Evolutionary conservation across 2,113 vertebrate species (phyloP).

Genomic region (Nicator chloris): DNA sequence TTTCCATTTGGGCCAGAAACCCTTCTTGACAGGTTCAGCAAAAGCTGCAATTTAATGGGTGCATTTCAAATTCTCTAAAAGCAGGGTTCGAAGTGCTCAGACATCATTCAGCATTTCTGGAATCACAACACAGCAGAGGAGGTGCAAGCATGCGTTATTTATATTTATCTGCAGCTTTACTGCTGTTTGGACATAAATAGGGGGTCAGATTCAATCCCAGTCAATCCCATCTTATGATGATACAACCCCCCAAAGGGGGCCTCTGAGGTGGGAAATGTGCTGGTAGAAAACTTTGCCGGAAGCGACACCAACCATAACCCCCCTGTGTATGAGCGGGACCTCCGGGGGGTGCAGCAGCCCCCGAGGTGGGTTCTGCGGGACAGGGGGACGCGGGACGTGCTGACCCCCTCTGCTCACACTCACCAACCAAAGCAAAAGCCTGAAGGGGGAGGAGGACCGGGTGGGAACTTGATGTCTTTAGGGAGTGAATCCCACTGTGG

Average conservation of each 20-base stretch:
- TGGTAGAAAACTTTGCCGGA: background rate
- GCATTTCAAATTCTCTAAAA: constrained; percentile 3
- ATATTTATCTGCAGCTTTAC: background rate
- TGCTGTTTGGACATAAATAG: background rate
- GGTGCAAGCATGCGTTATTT: background rate
- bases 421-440: background rate
- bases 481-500: background rate
- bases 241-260: background rate
- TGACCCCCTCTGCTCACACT: background rate
- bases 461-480: background rate
- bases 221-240: background rate
- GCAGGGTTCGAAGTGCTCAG: background rate
- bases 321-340: background rate
- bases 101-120: background rate
- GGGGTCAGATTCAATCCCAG: background rate
- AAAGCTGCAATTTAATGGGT: constrained; percentile 29
- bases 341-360: background rate
- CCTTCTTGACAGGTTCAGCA: constrained; percentile 46
- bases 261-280: background rate
- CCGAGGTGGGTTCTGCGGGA: background rate
- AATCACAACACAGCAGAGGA: background rate
- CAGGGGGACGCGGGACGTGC: background rate
- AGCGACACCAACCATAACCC: fast-evolving
- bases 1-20: constrained; percentile 38
- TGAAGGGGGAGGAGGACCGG: background rate